A percentile compares a stretch with the other conserved stretches of the same genome.
These are phyloP conservation scores for Neodiprion virginianus DNA, from an alignment of 1,140 invertebrate species.

Conservation along the genomic window DNA sequence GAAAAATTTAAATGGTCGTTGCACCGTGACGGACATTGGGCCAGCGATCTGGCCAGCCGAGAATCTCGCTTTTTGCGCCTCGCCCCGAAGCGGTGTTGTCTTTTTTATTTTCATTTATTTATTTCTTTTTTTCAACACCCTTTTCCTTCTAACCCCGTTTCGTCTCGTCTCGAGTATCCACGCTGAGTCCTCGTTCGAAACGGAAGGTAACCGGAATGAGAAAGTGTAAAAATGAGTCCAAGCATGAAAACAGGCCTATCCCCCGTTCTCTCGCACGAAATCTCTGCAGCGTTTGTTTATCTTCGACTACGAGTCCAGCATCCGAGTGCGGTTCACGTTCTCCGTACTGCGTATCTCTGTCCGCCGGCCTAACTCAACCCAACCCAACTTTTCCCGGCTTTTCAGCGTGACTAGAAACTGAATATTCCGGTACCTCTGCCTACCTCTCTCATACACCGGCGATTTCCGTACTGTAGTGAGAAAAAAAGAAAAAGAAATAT, in stretches of 20 bases:
- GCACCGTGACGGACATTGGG: slow-evolving; percentile 1
- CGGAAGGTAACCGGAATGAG: too few species aligned
- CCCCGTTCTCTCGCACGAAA: too few species aligned
- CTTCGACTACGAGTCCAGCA: too few species aligned
- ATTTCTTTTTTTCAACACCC: background rate
- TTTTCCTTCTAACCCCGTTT: background rate
- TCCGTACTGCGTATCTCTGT: too few species aligned
- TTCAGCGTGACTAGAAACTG: background rate
- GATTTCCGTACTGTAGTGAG: slow-evolving; percentile 50
- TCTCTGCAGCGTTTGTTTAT: too few species aligned
- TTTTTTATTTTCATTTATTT: background rate
- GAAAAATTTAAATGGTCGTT: background rate
- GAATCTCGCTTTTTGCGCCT: too few species aligned
- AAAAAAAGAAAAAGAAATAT: slow-evolving; percentile 20
- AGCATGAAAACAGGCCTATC: too few species aligned
- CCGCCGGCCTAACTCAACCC: too few species aligned
- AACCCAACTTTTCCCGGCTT: too few species aligned
- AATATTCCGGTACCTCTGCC: slow-evolving; percentile 11
- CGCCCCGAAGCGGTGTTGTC: too few species aligned
- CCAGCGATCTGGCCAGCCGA: background rate
- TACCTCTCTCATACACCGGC: background rate
- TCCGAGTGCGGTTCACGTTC: too few species aligned
- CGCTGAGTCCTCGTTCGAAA: background rate
- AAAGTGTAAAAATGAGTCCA: too few species aligned
- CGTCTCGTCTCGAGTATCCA: background rate